These are phyloP conservation scores for Lasioglossum leucozonium DNA, from an alignment of 2,888 invertebrate genomes.

Conservation along the genomic window DNA sequence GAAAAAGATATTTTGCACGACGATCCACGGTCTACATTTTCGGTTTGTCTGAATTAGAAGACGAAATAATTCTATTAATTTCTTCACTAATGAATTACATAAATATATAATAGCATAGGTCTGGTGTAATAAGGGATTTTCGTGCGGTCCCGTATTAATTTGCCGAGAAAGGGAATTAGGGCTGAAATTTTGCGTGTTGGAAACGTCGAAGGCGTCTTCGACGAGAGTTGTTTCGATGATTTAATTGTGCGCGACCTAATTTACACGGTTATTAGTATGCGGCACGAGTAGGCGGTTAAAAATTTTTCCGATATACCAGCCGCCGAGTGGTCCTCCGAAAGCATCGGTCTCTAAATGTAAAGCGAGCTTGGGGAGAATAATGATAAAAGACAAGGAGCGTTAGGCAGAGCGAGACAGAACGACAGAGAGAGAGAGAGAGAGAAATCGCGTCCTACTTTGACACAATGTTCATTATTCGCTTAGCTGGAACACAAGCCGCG, in stretches of 20 bases:
- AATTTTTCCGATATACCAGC: conserved; percentile 35
- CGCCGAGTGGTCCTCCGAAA: conserved; percentile 13
- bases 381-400: conserved; percentile 23
- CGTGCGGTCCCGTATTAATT: background rate
- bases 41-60: too few relatives aligned
- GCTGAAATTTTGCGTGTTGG: background rate
- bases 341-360: conserved; percentile 32
- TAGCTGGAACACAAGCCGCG: conserved; percentile 26
- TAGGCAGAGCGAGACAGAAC: background rate
- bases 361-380: conserved; percentile 26
- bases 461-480: conserved; percentile 57
- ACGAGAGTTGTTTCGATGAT: background rate
- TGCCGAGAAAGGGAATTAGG: background rate
- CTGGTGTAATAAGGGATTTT: too few relatives aligned
- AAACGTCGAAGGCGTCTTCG: background rate
- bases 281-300: conserved; percentile 24
- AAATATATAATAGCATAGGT: too few relatives aligned
- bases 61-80: too few relatives aligned
- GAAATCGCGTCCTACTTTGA: conserved; percentile 53
- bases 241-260: conserved; percentile 33
- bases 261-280: conserved; percentile 39
- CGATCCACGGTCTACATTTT: too few relatives aligned
- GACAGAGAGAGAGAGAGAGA: conserved; percentile 4
- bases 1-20: too few relatives aligned
- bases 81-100: too few relatives aligned